Base-by-base conservation (phyloP, 2,888 invertebrate species). In the Phytoseiulus persimilis region DNA sequence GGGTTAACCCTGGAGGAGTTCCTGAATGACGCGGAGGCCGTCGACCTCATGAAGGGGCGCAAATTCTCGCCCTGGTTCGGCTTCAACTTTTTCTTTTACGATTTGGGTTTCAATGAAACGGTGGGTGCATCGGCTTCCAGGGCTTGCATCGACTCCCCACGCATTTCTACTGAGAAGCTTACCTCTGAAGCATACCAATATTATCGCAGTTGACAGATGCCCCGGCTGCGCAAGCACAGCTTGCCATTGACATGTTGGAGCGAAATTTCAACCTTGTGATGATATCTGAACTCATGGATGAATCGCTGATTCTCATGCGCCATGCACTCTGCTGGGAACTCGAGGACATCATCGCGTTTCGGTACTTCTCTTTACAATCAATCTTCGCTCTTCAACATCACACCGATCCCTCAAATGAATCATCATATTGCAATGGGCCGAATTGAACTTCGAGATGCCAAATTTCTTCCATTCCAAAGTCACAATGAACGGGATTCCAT, bases 261-360 rank as follows among this genome's bases (percentile, higher is more conserved):
- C 32, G 83, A 1, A 89, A 91, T 2, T 92, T 92, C 90, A 91
- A 91, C 65, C 90, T 92, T 6, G 91, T 92, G 11, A 90, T 92
- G 91, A 90, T 92, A 9, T 90, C 91, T 0, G 92, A 92, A 83
- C 89, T 90, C 28, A 91, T 92, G 90, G 91, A 92, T 39, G 92
- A 91, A 89, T 91, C 91, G 0, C 90, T 92, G 32, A 90, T 92
- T 32, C 90, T 92, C 18, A 90, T 92, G 83, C 90, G 91, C 11
- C 90, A 92, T 39, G 90, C 91, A 31, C 90, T 92, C 45, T 91
- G 91, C 90, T 91, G 92, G 92, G 90, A 90, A 31, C 90, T 90
- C 28, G 90, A 91, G 28, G 91, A 91, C 90, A 90, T 92, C 0
- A 90, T 91, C 9, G 90, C 90, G 83, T 90, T 92, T 65, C 32